Conservation (phyloP, 2,888 invertebrate genomes). For the Epistrophella euchroma region DNA sequence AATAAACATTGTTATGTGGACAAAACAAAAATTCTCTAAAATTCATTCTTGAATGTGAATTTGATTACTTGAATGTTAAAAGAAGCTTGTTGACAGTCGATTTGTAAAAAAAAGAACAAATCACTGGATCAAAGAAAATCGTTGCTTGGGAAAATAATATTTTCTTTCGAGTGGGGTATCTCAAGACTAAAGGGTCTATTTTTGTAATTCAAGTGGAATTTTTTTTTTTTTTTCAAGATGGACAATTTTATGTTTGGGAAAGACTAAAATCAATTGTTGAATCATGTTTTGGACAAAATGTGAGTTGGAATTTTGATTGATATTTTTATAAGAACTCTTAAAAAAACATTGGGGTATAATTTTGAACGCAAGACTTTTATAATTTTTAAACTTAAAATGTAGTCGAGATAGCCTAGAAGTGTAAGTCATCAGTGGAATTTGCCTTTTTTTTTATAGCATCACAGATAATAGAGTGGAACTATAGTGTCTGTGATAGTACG, state of each 20-base stretch:
- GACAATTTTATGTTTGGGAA: neutral
- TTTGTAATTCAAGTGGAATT: neutral
- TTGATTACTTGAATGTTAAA: neutral
- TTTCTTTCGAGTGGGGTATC: neutral
- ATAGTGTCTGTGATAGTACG: no score
- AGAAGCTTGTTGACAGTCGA: neutral
- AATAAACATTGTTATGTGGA: conserved; percentile 3
- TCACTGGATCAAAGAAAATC: neutral
- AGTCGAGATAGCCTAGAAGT: no score
- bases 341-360: no score
- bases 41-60: neutral
- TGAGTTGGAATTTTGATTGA: neutral
- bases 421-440: no score
- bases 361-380: no score
- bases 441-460: no score
- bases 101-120: neutral
- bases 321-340: neutral
- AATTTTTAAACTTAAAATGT: no score
- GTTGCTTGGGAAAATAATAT: neutral
- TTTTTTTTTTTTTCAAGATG: neutral
- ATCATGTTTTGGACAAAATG: neutral
- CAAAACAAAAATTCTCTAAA: neutral
- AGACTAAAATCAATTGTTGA: no score
- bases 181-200: neutral
- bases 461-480: no score